phyloP scores from a whole-genome alignment of 1,140 invertebrate genomes.

The Fopius arisanus region DNA sequence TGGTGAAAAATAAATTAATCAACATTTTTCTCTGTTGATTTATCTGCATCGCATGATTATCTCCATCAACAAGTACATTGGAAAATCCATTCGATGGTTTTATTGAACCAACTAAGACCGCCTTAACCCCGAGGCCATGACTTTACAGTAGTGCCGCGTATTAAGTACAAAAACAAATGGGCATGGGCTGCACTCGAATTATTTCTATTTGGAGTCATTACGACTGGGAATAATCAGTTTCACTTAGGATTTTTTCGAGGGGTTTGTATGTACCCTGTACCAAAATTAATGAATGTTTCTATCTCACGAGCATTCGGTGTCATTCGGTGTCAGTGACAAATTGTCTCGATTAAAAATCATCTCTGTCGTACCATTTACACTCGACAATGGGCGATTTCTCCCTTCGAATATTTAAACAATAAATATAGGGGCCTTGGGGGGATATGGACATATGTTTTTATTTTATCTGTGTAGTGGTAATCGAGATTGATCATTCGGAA shows the following conservation, averaged over 20 bases:
- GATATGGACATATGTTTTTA: no score
- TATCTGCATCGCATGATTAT: background rate
- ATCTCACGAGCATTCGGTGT: slow-evolving; percentile 30
- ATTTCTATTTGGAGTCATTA: slow-evolving; percentile 1
- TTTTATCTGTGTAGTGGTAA: no score
- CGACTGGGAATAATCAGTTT: background rate
- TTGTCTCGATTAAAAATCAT: slow-evolving; percentile 29
- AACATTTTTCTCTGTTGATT: background rate
- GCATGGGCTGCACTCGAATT: background rate
- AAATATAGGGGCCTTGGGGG: no score
- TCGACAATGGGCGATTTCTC: slow-evolving; percentile 25
- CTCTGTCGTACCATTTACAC: slow-evolving; percentile 25
- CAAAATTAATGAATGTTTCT: slow-evolving; percentile 26
- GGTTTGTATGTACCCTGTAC: background rate
- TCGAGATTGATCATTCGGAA: no score
- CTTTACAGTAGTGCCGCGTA: background rate
- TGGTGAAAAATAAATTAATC: background rate
- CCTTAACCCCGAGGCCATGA: background rate
- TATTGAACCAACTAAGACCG: background rate
- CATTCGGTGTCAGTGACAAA: slow-evolving; percentile 32
- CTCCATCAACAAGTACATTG: background rate
- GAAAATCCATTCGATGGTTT: background rate
- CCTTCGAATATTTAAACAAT: slow-evolving; percentile 6
- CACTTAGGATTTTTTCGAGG: background rate
- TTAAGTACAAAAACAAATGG: background rate